Base-by-base conservation (phyloP, 2,888 invertebrate genomes). In the Odontomyia ornata region DNA sequence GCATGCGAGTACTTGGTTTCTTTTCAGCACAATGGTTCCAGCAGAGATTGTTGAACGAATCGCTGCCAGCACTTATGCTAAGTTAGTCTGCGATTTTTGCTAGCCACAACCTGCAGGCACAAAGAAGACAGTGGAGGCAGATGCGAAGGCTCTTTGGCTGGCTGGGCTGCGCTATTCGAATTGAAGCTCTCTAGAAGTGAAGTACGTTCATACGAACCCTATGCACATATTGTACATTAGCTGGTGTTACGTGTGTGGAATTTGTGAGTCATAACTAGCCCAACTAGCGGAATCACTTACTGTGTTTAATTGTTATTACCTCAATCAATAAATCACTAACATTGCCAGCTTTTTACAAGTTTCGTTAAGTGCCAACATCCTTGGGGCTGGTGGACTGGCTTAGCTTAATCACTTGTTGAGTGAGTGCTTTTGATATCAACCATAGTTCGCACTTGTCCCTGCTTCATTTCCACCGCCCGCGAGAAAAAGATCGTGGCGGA, bases 251-350 rank as follows among this genome's bases (percentile, higher is more conserved):
- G 27, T 64, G 30, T 23, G 64, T 28, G 64, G 27, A 21, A 18
- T 21, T 57, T 43, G 57, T 73, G 57, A 73, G 23, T 73, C 73
- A 73, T 52, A 57, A 18, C 36, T 60, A 73, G 60, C 36, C 52
- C 56, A 30, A 15, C 72, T 72, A 72, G 72, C 72, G 72, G 73
- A 57, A 30, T 73, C 43, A 36, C 43, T 73, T 73, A 57, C 73
- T 72, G 72, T 72, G 52, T 56, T 56, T 72, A 72, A 72, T 72
- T 69, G 69, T 69, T 72, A 56, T 52, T 56, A 56, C 56, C 30
- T 27, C 72, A 30, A 72, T 56, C 72, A 28, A 72, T 72, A 72
- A 72, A 72, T 72, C 72, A 43, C 21, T 11, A 60, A 23, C 18
- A n/a, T 52, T 60, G 21, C 21, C 21, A 23, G 15, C 18, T 52